Percentiles rank a stretch among this genome's conserved stretches.
phyloP scores from a whole-genome alignment of 2,113 vertebrate genomes.

The Gracilinanus agilis region DNA sequence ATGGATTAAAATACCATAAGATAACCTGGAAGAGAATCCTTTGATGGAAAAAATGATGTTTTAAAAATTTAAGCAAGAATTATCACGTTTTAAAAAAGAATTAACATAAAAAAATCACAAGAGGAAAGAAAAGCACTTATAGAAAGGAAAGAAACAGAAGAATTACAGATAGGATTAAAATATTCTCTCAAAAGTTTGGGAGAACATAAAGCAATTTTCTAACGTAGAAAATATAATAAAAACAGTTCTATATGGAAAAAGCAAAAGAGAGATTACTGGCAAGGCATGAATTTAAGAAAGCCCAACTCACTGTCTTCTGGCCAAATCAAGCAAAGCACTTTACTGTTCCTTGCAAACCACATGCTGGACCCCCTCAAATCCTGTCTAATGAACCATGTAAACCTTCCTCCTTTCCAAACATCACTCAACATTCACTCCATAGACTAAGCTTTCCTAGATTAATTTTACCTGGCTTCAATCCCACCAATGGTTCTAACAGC shows the following conservation, averaged over 20 bases:
- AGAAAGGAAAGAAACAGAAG: not conserved
- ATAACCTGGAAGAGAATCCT: not conserved
- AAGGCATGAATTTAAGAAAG: not conserved
- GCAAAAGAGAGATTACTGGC: not conserved
- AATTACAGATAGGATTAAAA: not conserved
- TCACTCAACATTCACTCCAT: not conserved
- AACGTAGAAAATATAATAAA: not conserved
- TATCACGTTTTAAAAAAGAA: not conserved
- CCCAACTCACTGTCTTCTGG: not conserved
- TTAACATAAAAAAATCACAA: not conserved
- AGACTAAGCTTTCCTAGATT: not conserved
- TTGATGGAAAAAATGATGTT: not conserved
- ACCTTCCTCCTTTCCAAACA: not conserved
- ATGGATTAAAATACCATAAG: not conserved
- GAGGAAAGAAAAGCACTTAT: not conserved
- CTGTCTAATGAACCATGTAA: not conserved
- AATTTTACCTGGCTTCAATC: not conserved
- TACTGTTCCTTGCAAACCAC: not conserved
- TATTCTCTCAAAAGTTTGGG: not conserved
- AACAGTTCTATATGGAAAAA: not conserved
- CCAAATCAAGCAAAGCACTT: slow-evolving; percentile 8
- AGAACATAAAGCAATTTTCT: not conserved
- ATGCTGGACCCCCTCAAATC: not conserved
- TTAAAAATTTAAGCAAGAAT: not conserved
- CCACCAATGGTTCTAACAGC: not conserved